Evolutionary conservation across 2,797 vertebrate species (phyloP).

Genomic region (Sebastes hubbsi): DNA sequence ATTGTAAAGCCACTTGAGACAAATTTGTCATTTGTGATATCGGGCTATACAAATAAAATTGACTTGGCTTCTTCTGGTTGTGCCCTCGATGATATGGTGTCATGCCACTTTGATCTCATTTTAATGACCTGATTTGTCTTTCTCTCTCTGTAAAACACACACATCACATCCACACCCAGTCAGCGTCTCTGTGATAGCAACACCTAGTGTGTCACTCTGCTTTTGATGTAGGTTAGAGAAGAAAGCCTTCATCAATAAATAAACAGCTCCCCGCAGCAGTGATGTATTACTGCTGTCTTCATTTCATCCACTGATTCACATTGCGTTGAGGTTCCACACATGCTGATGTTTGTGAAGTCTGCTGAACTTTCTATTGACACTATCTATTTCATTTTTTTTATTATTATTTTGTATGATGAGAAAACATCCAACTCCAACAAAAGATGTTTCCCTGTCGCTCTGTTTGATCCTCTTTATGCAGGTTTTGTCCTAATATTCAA

Average conservation of each 20-base stretch:
- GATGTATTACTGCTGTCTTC: conserved; percentile 32
- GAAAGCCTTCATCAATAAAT: conserved; percentile 55
- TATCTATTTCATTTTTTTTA: not conserved
- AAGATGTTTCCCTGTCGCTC: not conserved
- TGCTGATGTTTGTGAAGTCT: not conserved
- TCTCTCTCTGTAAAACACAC: conserved; percentile 6
- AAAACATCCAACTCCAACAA: not conserved
- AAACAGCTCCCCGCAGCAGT: conserved; percentile 17
- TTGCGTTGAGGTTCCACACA: not conserved
- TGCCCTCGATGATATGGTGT: not conserved
- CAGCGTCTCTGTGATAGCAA: not conserved
- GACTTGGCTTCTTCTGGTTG: not conserved
- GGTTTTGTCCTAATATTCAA: not conserved
- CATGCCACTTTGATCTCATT: conserved; percentile 11
- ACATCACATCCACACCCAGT: not conserved
- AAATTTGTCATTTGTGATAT: too few relatives aligned
- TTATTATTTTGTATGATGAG: not conserved
- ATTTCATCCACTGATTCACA: conserved; percentile 17
- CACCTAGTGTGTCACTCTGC: not conserved
- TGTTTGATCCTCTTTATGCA: not conserved
- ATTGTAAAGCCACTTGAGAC: not conserved
- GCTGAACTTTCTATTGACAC: not conserved
- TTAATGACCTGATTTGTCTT: conserved; percentile 9
- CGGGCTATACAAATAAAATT: not conserved
- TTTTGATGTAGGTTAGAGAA: conserved; percentile 50